phyloP scores from a whole-genome alignment of 1,140 invertebrate genomes.

The Meloidogyne floridensis region DNA sequence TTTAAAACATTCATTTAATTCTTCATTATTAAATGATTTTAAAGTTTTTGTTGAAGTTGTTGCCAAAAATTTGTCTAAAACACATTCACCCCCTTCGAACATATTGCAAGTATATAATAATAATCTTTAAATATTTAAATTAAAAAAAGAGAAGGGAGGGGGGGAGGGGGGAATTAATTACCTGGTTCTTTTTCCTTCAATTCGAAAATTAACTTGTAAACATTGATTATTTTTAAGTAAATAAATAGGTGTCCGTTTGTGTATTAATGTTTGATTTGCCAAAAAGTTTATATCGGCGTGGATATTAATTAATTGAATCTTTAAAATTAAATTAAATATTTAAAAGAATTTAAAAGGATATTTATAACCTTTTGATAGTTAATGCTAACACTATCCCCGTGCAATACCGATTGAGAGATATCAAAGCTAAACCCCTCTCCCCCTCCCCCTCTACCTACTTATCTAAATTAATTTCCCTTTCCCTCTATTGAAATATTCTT shows the following conservation, averaged over 20 bases:
- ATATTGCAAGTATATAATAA: constrained; percentile 34
- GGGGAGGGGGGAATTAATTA: constrained; percentile 4
- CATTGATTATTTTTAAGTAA: constrained; percentile 23
- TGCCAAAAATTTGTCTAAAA: constrained; percentile 30
- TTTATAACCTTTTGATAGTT: too few species aligned
- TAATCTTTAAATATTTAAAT: constrained; percentile 1
- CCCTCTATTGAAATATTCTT: too few species aligned
- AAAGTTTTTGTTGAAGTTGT: constrained; percentile 13
- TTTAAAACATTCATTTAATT: constrained; percentile 9
- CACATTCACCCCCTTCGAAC: constrained; percentile 25
- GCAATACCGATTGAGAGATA: too few species aligned
- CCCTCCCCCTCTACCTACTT: too few species aligned
- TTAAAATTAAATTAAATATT: neutral
- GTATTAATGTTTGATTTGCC: constrained; percentile 35
- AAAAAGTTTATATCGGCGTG: constrained; percentile 33
- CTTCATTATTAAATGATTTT: neutral
- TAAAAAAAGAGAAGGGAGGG: too few species aligned
- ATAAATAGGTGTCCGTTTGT: constrained; percentile 33
- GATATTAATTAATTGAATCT: constrained; percentile 26
- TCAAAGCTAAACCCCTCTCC: too few species aligned
- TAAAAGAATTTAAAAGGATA: neutral
- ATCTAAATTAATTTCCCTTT: neutral
- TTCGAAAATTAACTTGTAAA: constrained; percentile 27
- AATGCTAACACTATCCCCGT: too few species aligned
- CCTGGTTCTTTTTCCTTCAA: constrained; percentile 41